Evolutionary conservation across 2,113 vertebrate species (phyloP), one percentile per base, ranked within the genome.

Genomic region (Pteruthius melanotis): DNA sequence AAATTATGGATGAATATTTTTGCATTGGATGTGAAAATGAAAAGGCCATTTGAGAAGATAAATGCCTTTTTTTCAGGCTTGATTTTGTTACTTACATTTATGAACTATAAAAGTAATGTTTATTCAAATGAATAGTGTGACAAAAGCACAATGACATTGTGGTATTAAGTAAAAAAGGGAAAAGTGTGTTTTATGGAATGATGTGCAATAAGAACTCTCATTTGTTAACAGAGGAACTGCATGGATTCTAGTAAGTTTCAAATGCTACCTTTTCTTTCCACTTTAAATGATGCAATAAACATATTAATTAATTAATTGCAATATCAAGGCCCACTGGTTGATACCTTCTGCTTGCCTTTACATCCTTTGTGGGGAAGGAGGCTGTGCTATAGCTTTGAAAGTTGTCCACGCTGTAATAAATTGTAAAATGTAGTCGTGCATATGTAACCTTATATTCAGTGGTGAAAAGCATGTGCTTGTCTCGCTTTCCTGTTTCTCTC

Each of bases 221-320:
- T n/a, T 83, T 45, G 5, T 10, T 68, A 72, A 30, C 17, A 59
- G 42, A 68, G 15, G 15, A 56, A 44, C 39, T 42, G 4, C 21
- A 33, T 2, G 2, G 47, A 31, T 77, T 70, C 28, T 33, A 49
- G 6, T 69, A 3, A 2, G 28, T 70, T 84, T 7, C 22, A 81
- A 93, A 44, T 68, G 21, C 33, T 31, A 2, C 11, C 9, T 26
- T 11, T 37, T 22, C 10, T 4, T 20, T 8, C 15, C 0, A 1
- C 39, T 53, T 65, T 70, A 80, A 87, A 28, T 70, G 70, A n/a
- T 37, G 10, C 45, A 37, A 19, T 57, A 83, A 83, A 56, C 7
- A 6, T 56, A n/a, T 50, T 30, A 74, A 52, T 14, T 61, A 39
- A 82, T 56, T 64, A 37, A 81, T 47, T 82, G 16, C 28, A 35